Base-by-base conservation (phyloP, 2,113 vertebrate species). In the Prionailurus viverrinus region DNA sequence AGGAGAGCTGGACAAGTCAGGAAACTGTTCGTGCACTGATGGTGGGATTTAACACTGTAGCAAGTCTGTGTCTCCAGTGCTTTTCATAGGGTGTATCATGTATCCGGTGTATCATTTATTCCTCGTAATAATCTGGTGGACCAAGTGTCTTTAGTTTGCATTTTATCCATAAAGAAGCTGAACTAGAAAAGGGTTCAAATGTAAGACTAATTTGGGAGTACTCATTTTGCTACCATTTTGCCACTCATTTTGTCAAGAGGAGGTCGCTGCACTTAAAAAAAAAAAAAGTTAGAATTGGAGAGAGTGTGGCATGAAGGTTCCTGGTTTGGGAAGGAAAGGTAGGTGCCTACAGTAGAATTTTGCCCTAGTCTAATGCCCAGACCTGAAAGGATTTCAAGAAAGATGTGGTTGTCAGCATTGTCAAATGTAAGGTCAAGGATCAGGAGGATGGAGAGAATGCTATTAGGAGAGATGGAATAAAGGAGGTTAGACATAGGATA, bases 381-480 rank as follows among this genome's bases (percentile, higher is more conserved):
- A 87, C 23, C 18, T 87, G 74, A 63, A 88, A 81, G 36, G 71
- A 53, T 88, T 95, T 97, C 39, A 68, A 92, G 74, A 86, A 94
- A 39, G 27, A 89, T 7, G 45, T 85, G 27, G 27, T 96, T 19
- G 58, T 31, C 4, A 55, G 25, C 58, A 51, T 48, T 71, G 39
- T 80, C 31, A 82, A 39, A 66, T 51, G 18, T 36, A 39, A 83
- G 29, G 3, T 71, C 78, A 68, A 27, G 41, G 25, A 55, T n/a
- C 19, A 65, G 66, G 41, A 74, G 48, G 71, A 55, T 51, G 51
- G 84, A 79, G 58, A 68, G 19, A 31, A 23, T 25, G 4, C 63
- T 41, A 16, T 53, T 91, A 81, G 27, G 51, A 78, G 36, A 91
- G 73, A 66, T 76, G 14, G 93, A 89, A 65, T 51, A 84, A 29